Base-by-base conservation (phyloP, 2,888 invertebrate species). In the Calliopum simillimum region DNA sequence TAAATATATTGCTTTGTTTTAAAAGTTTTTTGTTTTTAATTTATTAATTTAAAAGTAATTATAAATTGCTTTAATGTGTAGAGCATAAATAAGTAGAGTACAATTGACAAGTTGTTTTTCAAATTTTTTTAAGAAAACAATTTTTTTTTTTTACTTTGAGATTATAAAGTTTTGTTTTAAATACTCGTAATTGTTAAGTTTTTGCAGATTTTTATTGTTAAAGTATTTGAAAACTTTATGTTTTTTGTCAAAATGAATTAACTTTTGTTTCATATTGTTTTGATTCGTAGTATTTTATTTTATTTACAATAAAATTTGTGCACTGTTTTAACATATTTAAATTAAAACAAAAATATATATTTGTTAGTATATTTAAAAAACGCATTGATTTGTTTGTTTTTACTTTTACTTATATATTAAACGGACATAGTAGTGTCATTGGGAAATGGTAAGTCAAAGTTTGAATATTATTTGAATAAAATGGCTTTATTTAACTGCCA, bases 261-360 rank as follows among this genome's bases (percentile, higher is more conserved):
- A 14, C 23, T 25, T 46, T 62, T 55, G 6, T 33, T 63, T 33
- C 46, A n/a, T 33, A 25, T 58, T 58, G 12, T 21, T 58, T 1
- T 69, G 11, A 16, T 46, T 64, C 33, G 14, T 23, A 16, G 19
- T 16, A 53, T 16, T 62, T 53, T 55, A 8, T 19, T 64, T 64
- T 43, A 55, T 58, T 49, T 58, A 43, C 63, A 64, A 56, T 58
- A 49, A 63, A 46, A 46, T 69, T 56, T 69, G 49, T 64, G 53
- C 53, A 46, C 21, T 55, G 16, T 19, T 43, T 14, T 8, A 33
- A 33, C 33, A 43, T 21, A 56, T 13, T 44, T 66, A 3, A 55
- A 16, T 14, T 13, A 49, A 53, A 25, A 21, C n/a, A n/a, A n/a
- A n/a, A n/a, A n/a, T n/a, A n/a, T n/a, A n/a, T n/a, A n/a, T n/a